These are phyloP conservation scores for Hippocampus barbouri DNA, from an alignment of 2,113 vertebrate species.

Conservation along the genomic window DNA sequence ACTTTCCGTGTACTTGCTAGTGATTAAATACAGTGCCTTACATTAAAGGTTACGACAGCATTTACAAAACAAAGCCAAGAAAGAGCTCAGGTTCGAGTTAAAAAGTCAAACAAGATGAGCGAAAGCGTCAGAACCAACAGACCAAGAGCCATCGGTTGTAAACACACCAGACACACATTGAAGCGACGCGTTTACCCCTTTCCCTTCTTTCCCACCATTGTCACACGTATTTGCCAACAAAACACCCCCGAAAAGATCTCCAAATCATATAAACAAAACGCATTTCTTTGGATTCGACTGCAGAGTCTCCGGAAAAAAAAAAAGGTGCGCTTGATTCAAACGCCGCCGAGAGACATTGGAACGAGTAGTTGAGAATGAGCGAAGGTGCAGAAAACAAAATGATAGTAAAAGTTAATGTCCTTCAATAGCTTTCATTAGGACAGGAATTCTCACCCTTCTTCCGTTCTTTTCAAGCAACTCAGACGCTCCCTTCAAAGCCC, in stretches of 20 bases:
- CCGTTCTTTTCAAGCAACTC: slow-evolving; percentile 62
- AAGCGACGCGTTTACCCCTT: slow-evolving; percentile 15
- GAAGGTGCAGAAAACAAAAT: slow-evolving; percentile 51
- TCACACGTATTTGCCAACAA: slow-evolving; percentile 54
- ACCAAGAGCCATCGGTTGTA: slow-evolving; percentile 42
- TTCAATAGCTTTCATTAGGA: slow-evolving; percentile 66
- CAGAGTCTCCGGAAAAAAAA: no score
- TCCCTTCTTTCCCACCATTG: slow-evolving; percentile 46
- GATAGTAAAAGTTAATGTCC: slow-evolving; percentile 68
- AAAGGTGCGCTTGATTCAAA: slow-evolving; percentile 11
- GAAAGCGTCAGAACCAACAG: slow-evolving; percentile 30
- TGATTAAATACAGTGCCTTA: background rate
- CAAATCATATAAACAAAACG: slow-evolving; percentile 17
- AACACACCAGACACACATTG: slow-evolving; percentile 47
- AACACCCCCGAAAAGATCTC: slow-evolving; percentile 21
- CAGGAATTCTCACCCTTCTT: slow-evolving; percentile 72
- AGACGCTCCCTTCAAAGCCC: slow-evolving; percentile 67
- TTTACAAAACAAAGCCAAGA: background rate
- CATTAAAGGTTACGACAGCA: background rate
- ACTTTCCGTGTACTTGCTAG: background rate
- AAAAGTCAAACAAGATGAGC: background rate
- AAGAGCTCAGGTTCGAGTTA: background rate
- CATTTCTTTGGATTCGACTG: background rate
- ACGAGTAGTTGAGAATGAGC: slow-evolving; percentile 38
- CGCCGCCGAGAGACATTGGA: slow-evolving; percentile 3